phyloP scores from a whole-genome alignment of 1,140 invertebrate species.

The Drosophila insularis region DNA sequence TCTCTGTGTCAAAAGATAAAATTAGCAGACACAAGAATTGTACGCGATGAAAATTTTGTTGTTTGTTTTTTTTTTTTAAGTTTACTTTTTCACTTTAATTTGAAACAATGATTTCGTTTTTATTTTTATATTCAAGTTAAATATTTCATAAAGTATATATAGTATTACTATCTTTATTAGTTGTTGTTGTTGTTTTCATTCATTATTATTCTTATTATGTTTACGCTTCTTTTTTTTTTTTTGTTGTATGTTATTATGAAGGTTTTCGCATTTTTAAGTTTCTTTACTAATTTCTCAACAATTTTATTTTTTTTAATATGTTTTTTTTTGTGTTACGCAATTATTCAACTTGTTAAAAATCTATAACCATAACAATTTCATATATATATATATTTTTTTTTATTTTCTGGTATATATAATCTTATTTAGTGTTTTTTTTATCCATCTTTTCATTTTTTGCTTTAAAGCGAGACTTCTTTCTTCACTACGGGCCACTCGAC shows the following conservation, averaged over 20 bases:
- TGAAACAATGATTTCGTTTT: conserved; percentile 76
- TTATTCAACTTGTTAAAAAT: conserved; percentile 81
- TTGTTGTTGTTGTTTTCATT: conserved; percentile 54
- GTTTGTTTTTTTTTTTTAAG: conserved; percentile 36
- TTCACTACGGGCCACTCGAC: conserved; percentile 61
- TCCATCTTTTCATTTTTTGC: conserved; percentile 62
- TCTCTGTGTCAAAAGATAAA: conserved; percentile 25
- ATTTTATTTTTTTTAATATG: conserved; percentile 61
- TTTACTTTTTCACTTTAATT: conserved; percentile 72
- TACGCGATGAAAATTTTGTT: conserved; percentile 23
- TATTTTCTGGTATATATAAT: conserved; percentile 48
- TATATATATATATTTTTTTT: conserved; percentile 66
- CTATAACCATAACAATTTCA: conserved; percentile 81
- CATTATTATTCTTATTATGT: conserved; percentile 56
- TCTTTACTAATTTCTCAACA: conserved; percentile 71
- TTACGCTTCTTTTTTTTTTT: conserved; percentile 36
- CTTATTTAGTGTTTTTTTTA: conserved; percentile 44
- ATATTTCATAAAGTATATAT: conserved; percentile 81
- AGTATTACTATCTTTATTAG: conserved; percentile 69
- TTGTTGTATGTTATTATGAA: conserved; percentile 68
- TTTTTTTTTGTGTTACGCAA: conserved; percentile 64
- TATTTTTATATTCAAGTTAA: conserved; percentile 58
- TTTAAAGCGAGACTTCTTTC: conserved; percentile 64
- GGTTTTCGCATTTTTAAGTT: conserved; percentile 48
- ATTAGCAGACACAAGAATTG: conserved; percentile 60